Evolutionary conservation across 1,140 invertebrate species (phyloP).

Genomic region (Orussus abietinus): DNA sequence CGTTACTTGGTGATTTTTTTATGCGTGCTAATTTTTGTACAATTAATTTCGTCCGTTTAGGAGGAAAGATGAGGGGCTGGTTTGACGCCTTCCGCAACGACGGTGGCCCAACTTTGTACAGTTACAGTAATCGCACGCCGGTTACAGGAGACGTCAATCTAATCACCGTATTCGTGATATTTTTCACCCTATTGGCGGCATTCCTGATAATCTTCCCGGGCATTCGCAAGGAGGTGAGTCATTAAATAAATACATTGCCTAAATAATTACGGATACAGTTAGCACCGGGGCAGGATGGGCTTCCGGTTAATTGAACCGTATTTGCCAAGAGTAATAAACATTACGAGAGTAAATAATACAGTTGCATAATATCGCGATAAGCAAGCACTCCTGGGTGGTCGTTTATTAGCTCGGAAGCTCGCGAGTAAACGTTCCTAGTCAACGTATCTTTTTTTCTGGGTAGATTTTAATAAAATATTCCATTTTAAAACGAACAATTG

Average conservation of each 20-base stretch:
- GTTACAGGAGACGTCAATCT: slow-evolving; percentile 86
- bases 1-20: no score
- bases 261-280: slow-evolving; percentile 1
- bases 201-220: slow-evolving; percentile 93
- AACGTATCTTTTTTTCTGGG: no score
- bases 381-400: no score
- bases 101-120: slow-evolving; percentile 90
- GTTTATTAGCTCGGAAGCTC: no score
- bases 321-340: slow-evolving; percentile 3
- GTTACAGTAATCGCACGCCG: slow-evolving; percentile 85
- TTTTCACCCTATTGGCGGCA: slow-evolving; percentile 84
- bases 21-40: no score
- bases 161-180: slow-evolving; percentile 80
- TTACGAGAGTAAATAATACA: background rate
- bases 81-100: slow-evolving; percentile 90
- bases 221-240: slow-evolving; percentile 85
- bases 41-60: slow-evolving; percentile 13
- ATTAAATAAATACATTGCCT: slow-evolving; percentile 2
- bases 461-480: no score
- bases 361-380: background rate
- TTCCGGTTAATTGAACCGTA: no score
- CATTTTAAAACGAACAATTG: no score
- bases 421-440: no score
- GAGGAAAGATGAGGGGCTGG: slow-evolving; percentile 76
- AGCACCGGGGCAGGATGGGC: no score